Base-by-base conservation (phyloP, 2,113 vertebrate genomes). In the Alligator sinensis region DNA sequence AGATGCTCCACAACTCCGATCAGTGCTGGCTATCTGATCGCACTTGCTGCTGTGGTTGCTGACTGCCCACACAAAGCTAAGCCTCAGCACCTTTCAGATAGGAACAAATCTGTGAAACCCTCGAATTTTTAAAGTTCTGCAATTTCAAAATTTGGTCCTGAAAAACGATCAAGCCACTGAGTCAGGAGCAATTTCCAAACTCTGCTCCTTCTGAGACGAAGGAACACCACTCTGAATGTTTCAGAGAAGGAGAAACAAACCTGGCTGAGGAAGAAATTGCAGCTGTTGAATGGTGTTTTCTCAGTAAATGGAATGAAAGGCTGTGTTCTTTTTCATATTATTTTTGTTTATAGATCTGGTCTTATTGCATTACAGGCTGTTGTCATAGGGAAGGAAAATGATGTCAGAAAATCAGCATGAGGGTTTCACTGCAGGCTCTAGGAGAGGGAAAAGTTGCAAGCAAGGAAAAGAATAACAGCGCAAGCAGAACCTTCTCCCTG, bases 1-100 rank as follows among this genome's bases (percentile, higher is more conserved):
- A 94, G 89, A 95, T 86, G 92, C 90, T 93, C 93, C 82, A 92
- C 88, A 94, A 96, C 90, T 79, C 94, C 70, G 24, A 84, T 47
- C 63, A 17, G 75, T 93, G 85, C 86, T 64, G 66, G 86, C 87
- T 91, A 91, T 93, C 93, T 88, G 90, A 86, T n/a, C 94, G 88
- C 87, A 92, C 88, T 68, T 61, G 75, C 5, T 47, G 38, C n/a
- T 85, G 63, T 25, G 30, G 62, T 58, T 90, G 82, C 64, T 74
- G 30, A 64, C 61, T 93, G 81, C 25, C 68, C 64, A 77, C 70
- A 90, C 84, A 89, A 79, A 15, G 55, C 58, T 83, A 89, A 91
- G 87, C 64, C 82, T 87, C 15, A 80, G 86, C 66, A 55, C 91
- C 59, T 61, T 92, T 94, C 84, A 80, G 28, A 74, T 59, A 81